These are phyloP conservation scores for Petrocephalus microphthalmus DNA, from an alignment of 2,113 vertebrate genomes.

Conservation along the genomic window DNA sequence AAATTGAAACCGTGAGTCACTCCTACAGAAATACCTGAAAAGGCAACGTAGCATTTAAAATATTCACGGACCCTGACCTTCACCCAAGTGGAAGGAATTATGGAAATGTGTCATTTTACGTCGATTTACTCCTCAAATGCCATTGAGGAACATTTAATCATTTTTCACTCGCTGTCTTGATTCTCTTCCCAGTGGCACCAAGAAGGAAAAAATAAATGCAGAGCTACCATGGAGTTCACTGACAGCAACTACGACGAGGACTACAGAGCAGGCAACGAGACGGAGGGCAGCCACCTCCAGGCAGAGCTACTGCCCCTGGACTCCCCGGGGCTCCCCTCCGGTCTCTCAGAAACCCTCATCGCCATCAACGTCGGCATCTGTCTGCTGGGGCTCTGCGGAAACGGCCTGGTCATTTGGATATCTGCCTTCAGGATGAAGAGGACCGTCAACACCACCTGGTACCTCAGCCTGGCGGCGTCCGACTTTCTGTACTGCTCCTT, in stretches of 20 bases:
- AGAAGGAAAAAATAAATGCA: neutral
- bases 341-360: constrained; percentile 25
- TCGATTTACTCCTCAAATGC: neutral
- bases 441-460: constrained; percentile 74
- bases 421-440: constrained; percentile 77
- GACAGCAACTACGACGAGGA: constrained; percentile 22
- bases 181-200: neutral
- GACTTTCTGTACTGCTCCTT: constrained; percentile 75
- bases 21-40: neutral
- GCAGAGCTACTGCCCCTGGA: neutral
- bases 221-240: constrained; percentile 12
- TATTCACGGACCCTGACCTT: neutral
- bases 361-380: constrained; percentile 61
- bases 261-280: constrained; percentile 43
- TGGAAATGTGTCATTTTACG: neutral
- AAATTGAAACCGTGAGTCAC: neutral
- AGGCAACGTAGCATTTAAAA: neutral
- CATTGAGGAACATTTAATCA: neutral
- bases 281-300: neutral
- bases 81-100: neutral
- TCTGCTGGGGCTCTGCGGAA: constrained; percentile 70
- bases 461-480: constrained; percentile 74
- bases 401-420: constrained; percentile 73
- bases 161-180: neutral
- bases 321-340: neutral